Conservation (phyloP, 2,797 vertebrate genomes). For the Heterohyrax brucei region DNA sequence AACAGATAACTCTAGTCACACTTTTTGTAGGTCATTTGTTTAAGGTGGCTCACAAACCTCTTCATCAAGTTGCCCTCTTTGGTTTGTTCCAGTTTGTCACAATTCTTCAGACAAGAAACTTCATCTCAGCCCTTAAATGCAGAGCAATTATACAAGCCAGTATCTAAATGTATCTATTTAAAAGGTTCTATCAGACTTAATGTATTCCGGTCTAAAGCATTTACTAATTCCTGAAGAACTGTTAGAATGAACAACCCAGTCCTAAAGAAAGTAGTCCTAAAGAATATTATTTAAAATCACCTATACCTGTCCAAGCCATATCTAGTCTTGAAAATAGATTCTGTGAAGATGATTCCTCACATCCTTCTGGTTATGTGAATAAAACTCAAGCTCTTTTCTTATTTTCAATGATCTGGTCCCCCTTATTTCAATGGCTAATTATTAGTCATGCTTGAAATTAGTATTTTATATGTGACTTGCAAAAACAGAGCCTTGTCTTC, state of each 20-base stretch:
- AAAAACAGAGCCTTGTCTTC: neutral
- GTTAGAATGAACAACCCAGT: neutral
- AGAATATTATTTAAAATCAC: neutral
- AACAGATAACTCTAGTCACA: neutral
- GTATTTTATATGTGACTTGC: neutral
- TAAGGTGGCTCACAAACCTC: conserved; percentile 21
- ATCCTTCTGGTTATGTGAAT: neutral
- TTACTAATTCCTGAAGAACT: neutral
- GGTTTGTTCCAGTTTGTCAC: neutral
- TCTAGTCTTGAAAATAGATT: neutral
- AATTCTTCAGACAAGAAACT: neutral
- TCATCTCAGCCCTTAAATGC: neutral
- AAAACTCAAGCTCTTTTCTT: neutral
- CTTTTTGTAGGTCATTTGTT: neutral
- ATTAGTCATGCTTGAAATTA: neutral
- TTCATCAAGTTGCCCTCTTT: neutral
- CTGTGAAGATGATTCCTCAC: neutral
- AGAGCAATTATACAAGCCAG: conserved; percentile 29
- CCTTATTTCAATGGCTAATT: conserved; percentile 28
- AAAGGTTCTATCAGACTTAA: conserved; percentile 1
- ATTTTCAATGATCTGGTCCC: neutral
- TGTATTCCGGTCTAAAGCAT: neutral
- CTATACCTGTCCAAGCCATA: neutral
- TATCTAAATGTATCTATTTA: neutral
- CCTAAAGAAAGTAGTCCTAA: neutral